These are phyloP conservation scores for Polypterus bichir DNA, from an alignment of 2,113 vertebrate species.

Conservation along the genomic window DNA sequence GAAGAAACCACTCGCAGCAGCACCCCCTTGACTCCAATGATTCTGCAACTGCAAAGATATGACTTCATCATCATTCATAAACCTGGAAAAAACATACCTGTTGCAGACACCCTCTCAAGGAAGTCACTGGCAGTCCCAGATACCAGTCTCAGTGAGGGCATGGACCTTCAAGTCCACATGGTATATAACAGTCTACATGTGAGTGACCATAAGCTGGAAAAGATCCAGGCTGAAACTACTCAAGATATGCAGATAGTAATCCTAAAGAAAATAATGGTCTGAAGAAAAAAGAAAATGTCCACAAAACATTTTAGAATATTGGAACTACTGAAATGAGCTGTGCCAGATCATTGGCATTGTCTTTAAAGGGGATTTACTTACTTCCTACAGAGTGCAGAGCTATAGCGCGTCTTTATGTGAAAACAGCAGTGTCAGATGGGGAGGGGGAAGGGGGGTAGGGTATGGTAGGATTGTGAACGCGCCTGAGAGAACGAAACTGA, in stretches of 20 bases:
- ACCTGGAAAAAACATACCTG: constrained; percentile 12
- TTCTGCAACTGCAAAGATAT: constrained; percentile 11
- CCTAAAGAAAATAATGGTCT: constrained; percentile 6
- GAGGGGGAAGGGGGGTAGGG: no score
- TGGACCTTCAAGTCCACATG: constrained; percentile 14
- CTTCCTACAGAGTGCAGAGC: no score
- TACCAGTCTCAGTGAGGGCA: not conserved
- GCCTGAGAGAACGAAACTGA: no score
- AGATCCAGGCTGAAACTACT: not conserved
- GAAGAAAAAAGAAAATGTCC: constrained; percentile 7
- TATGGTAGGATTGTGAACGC: no score
- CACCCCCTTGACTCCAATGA: not conserved
- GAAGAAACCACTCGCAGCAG: not conserved
- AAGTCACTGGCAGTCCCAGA: constrained; percentile 2
- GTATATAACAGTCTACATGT: not conserved
- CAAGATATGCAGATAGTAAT: constrained; percentile 5
- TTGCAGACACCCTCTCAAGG: constrained; percentile 8
- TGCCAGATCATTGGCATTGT: constrained; percentile 7
- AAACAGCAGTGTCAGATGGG: no score
- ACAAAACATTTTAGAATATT: constrained; percentile 5
- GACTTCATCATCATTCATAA: not conserved
- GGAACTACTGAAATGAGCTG: constrained; percentile 15
- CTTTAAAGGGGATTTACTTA: constrained; percentile 19
- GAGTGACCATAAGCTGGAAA: not conserved
- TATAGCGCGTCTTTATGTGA: no score